These are phyloP conservation scores for Chionomys nivalis DNA, from an alignment of 2,113 vertebrate genomes.

Conservation along the genomic window DNA sequence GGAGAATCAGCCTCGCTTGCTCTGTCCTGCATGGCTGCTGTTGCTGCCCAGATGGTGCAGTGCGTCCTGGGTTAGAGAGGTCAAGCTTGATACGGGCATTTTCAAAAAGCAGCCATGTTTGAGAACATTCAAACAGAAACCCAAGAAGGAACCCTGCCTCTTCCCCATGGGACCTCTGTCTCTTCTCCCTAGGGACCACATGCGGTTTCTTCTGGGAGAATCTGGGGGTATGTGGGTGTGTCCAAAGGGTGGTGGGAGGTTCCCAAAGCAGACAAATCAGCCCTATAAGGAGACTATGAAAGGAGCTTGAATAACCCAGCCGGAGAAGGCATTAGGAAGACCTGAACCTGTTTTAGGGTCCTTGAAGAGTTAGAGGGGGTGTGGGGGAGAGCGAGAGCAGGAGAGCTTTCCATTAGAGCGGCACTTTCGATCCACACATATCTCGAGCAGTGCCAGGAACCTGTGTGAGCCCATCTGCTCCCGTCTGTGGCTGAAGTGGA, in stretches of 20 bases:
- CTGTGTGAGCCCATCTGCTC: background rate
- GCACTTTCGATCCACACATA: background rate
- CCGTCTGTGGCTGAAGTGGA: background rate
- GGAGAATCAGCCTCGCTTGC: background rate
- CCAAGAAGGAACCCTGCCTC: background rate
- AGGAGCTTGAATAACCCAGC: background rate
- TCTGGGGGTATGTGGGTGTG: background rate
- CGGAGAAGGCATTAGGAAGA: background rate
- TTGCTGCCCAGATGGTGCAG: background rate
- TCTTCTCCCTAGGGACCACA: background rate
- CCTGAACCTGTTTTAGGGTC: background rate
- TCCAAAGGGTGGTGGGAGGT: background rate
- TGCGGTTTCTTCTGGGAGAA: conserved; percentile 30
- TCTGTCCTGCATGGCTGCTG: background rate
- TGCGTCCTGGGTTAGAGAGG: background rate
- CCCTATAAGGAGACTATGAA: conserved; percentile 11
- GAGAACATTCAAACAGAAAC: background rate
- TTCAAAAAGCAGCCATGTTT: conserved; percentile 35
- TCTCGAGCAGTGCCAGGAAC: background rate
- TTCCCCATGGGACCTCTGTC: background rate
- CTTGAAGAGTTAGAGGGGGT: conserved; percentile 22
- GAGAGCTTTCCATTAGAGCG: background rate
- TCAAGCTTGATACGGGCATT: conserved; percentile 8
- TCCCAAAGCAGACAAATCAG: conserved; percentile 41
- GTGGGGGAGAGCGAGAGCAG: conserved; percentile 20